Evolutionary conservation across 1,140 invertebrate genomes (phyloP).

Genomic region (Augochlora pura): DNA sequence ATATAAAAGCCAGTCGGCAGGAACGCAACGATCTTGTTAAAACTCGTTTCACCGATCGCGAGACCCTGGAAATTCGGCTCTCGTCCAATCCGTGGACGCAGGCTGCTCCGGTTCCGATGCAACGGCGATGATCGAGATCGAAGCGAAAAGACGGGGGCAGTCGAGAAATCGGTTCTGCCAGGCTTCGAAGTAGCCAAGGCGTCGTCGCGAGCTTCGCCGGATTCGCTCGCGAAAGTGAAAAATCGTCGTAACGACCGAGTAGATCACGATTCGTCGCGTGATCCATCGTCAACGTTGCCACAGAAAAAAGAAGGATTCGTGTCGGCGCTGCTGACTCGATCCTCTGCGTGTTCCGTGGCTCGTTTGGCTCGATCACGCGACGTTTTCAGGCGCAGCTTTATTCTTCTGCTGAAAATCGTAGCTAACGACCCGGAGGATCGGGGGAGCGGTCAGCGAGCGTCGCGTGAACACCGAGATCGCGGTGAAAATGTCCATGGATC

Average conservation of each 20-base stretch:
- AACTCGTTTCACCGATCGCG: too few species aligned
- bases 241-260: background rate
- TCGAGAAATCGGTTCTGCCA: too few species aligned
- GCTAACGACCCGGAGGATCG: background rate
- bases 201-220: too few species aligned
- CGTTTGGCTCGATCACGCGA: constrained; percentile 20
- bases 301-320: constrained; percentile 9
- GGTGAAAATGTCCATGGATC: constrained; percentile 33
- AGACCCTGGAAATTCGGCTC: too few species aligned
- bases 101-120: too few species aligned
- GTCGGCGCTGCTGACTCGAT: background rate
- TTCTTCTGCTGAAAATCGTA: background rate
- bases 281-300: background rate
- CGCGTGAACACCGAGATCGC: constrained; percentile 36
- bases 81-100: too few species aligned
- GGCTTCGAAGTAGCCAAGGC: too few species aligned
- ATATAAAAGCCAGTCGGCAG: too few species aligned
- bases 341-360: constrained; percentile 16
- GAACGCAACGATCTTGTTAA: too few species aligned
- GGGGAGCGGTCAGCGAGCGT: background rate
- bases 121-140: too few species aligned
- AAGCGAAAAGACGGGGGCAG: too few species aligned
- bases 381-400: background rate
- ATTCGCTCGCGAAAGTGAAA: background rate
- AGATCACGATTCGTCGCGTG: background rate